A percentile compares a stretch with the other conserved stretches of the same genome.
Evolutionary conservation across 1,140 invertebrate species (phyloP).

Genomic region (Cyclargus thomasi): DNA sequence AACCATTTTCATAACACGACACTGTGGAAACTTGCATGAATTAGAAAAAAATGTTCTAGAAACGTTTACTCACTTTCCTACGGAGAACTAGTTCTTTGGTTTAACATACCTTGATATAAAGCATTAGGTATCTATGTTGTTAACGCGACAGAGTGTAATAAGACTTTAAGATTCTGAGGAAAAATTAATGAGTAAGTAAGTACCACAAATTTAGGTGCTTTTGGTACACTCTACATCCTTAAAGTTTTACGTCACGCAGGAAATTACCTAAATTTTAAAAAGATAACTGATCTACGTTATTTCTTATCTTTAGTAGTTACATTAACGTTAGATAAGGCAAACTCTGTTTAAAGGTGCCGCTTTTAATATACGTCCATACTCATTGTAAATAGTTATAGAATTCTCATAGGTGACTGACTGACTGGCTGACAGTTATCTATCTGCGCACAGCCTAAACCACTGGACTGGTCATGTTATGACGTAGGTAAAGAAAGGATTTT

Average conservation of each 20-base stretch:
- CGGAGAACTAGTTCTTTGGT: neutral
- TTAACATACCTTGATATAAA: neutral
- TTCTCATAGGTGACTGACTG: too few species aligned
- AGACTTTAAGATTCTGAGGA: neutral
- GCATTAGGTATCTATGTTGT: neutral
- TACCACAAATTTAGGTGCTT: neutral
- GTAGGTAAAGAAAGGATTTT: too few species aligned
- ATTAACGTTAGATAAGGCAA: neutral
- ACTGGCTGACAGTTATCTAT: too few species aligned
- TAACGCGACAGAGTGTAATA: too few species aligned
- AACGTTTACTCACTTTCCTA: neutral
- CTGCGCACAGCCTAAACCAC: too few species aligned
- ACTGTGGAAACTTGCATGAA: constrained; percentile 46
- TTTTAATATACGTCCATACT: too few species aligned
- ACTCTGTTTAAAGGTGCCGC: too few species aligned
- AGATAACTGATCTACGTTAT: neutral
- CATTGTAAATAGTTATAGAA: too few species aligned
- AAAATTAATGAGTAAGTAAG: too few species aligned
- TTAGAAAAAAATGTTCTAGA: constrained; percentile 11
- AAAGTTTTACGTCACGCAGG: neutral
- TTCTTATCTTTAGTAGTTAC: neutral
- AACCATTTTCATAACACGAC: constrained; percentile 68
- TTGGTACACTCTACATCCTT: neutral
- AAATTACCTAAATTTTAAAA: neutral
- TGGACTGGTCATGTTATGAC: too few species aligned